A percentile compares a stretch with the other conserved stretches of the same genome.
These are phyloP conservation scores for Rhinophrynus dorsalis DNA, from an alignment of 2,797 vertebrate genomes.

Conservation along the genomic window DNA sequence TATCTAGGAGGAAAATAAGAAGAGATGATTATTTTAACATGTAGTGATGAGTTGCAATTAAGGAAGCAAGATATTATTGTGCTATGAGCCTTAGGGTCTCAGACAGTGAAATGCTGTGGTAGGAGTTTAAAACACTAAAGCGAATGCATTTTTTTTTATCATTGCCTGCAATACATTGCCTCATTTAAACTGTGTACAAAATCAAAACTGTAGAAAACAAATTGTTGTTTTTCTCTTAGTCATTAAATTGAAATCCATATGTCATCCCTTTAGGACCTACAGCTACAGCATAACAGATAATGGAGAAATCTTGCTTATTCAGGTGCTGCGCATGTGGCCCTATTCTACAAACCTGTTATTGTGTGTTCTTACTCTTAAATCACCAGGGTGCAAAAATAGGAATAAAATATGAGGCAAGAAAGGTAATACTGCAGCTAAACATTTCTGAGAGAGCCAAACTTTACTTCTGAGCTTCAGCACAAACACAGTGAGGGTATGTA, in stretches of 20 bases:
- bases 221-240: slow-evolving; percentile 22
- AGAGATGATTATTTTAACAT: slow-evolving; percentile 40
- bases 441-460: background rate
- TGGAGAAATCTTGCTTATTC: slow-evolving; percentile 36
- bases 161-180: slow-evolving; percentile 32
- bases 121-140: slow-evolving; percentile 33
- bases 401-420: background rate
- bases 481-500: too few relatives aligned
- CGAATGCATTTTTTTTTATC: slow-evolving; percentile 26
- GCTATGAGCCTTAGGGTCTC: slow-evolving; percentile 34
- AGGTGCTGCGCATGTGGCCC: background rate
- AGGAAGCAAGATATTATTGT: slow-evolving; percentile 43
- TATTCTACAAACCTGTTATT: slow-evolving; percentile 10
- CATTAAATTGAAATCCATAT: slow-evolving; percentile 41
- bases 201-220: slow-evolving; percentile 41
- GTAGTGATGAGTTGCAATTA: slow-evolving; percentile 42
- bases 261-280: slow-evolving; percentile 38
- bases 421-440: background rate
- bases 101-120: slow-evolving; percentile 35
- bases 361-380: slow-evolving; percentile 20
- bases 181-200: slow-evolving; percentile 23
- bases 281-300: slow-evolving; percentile 19
- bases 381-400: slow-evolving; percentile 1
- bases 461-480: background rate
- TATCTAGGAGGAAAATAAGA: slow-evolving; percentile 70